A percentile compares a stretch with the other conserved stretches of the same genome.
phyloP scores from a whole-genome alignment of 2,113 vertebrate species.

The Rhadina sibilatrix region DNA sequence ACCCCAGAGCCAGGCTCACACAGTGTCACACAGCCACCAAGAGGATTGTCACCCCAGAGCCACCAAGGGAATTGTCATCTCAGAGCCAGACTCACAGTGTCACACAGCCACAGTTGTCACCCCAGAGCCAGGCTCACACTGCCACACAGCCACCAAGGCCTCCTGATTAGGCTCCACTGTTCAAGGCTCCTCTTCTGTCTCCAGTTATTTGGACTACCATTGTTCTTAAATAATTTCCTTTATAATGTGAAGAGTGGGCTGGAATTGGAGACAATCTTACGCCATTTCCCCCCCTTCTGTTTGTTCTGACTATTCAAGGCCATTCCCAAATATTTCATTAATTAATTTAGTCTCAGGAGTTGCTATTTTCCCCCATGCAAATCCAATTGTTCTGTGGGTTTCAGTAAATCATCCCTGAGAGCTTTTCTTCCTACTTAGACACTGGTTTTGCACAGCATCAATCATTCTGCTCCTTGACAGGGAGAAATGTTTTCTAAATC shows the following conservation, averaged over 20 bases:
- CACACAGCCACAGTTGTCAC: too few species aligned
- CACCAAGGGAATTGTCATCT: too few species aligned
- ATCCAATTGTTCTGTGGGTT: not conserved
- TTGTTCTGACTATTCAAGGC: not conserved
- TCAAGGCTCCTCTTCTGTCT: not conserved
- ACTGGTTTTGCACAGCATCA: constrained; percentile 41
- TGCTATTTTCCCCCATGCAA: not conserved
- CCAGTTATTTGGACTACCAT: not conserved
- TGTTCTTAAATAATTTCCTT: not conserved
- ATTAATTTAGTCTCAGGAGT: not conserved
- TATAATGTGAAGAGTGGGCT: not conserved
- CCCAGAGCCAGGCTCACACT: not conserved
- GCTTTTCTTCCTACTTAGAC: not conserved
- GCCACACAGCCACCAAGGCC: not conserved
- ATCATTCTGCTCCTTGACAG: constrained; percentile 47
- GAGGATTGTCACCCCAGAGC: too few species aligned
- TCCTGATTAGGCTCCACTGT: not conserved
- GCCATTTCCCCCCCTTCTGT: not conserved
- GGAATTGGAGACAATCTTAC: not conserved
- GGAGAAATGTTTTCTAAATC: constrained; percentile 52
- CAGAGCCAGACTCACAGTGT: too few species aligned
- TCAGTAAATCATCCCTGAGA: constrained; percentile 54
- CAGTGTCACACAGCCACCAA: too few species aligned
- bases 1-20: too few species aligned
- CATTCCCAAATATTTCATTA: not conserved